Conservation (phyloP, 2,113 vertebrate genomes). For the Eidolon helvum region DNA sequence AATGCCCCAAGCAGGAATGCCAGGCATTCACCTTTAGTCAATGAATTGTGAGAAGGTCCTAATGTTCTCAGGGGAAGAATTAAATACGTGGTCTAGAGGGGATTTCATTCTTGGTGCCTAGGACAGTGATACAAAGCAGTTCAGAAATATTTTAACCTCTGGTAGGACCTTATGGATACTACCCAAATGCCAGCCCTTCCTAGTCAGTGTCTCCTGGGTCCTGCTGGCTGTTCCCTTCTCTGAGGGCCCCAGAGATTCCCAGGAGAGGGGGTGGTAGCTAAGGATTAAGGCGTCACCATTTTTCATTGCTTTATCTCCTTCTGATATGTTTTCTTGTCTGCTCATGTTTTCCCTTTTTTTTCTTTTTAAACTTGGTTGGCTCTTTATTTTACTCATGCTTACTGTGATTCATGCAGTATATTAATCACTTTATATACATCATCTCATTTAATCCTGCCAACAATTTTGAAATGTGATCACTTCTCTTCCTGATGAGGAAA, state of each 20-base stretch:
- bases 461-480: not conserved
- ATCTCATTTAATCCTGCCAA: not conserved
- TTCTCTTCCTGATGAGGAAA: not conserved
- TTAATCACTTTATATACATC: not conserved
- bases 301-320: not conserved
- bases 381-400: not conserved
- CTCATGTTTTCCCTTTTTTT: not conserved
- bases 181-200: not conserved
- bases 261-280: not conserved
- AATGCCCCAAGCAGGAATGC: not conserved
- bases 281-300: not conserved
- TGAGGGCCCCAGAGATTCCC: not conserved
- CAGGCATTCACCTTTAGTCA: not conserved
- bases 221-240: not conserved
- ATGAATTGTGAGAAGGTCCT: not conserved
- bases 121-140: not conserved
- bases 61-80: not conserved
- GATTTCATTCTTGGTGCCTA: not conserved
- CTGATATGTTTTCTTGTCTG: not conserved
- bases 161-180: not conserved
- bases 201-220: not conserved
- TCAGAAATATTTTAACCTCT: not conserved
- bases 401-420: not conserved
- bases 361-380: not conserved
- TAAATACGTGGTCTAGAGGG: not conserved